Conservation (phyloP, 2,797 vertebrate species). For the Brachymystax lenok region DNA sequence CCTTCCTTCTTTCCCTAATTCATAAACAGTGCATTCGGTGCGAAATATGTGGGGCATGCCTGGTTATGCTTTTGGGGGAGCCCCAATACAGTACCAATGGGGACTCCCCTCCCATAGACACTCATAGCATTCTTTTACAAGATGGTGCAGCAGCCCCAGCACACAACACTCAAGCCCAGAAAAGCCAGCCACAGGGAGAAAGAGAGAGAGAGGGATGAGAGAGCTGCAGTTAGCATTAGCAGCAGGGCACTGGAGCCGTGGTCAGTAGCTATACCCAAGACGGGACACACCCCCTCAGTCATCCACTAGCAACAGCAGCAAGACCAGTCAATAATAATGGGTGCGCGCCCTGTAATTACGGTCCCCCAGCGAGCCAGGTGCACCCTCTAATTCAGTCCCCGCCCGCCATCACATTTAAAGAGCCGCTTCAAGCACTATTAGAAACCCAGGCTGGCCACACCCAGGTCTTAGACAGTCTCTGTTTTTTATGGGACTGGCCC, state of each 20-base stretch:
- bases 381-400: slow-evolving; percentile 76
- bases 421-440: slow-evolving; percentile 60
- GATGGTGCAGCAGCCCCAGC: slow-evolving; percentile 70
- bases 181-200: slow-evolving; percentile 60
- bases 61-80: slow-evolving; percentile 55
- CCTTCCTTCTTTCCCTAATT: slow-evolving; percentile 18
- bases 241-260: slow-evolving; percentile 58
- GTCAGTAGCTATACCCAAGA: slow-evolving; percentile 39
- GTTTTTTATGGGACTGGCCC: not conserved
- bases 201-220: slow-evolving; percentile 18
- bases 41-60: slow-evolving; percentile 57
- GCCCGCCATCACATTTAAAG: slow-evolving; percentile 67
- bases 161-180: slow-evolving; percentile 72
- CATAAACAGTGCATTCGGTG: slow-evolving; percentile 25
- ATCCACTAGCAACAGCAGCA: slow-evolving; percentile 55
- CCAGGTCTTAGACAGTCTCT: slow-evolving; percentile 61
- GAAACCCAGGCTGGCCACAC: slow-evolving; percentile 73
- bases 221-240: slow-evolving; percentile 27
- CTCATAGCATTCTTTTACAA: slow-evolving; percentile 64
- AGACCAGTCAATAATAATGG: slow-evolving; percentile 63
- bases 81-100: slow-evolving; percentile 40
- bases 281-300: slow-evolving; percentile 46
- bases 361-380: slow-evolving; percentile 65
- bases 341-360: slow-evolving; percentile 68
- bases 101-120: slow-evolving; percentile 50